Conservation (phyloP, 2,888 invertebrate species). For the Lapara coniferarum region DNA sequence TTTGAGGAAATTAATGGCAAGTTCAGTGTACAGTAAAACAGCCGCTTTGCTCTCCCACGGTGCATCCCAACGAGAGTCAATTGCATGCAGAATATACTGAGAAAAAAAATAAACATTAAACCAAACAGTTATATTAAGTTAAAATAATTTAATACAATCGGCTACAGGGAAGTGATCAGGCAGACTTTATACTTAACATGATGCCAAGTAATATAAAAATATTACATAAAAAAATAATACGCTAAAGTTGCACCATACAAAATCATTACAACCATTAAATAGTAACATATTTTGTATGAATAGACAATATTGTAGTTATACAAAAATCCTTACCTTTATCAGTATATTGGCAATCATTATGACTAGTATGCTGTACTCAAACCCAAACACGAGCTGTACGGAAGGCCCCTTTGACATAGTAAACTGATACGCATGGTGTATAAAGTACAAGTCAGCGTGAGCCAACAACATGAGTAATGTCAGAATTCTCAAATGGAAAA, state of each 20-base stretch:
- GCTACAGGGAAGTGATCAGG: no score
- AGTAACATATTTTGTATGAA: not conserved
- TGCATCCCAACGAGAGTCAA: slow-evolving; percentile 95
- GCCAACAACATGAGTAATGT: slow-evolving; percentile 92
- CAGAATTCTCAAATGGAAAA: slow-evolving; percentile 96
- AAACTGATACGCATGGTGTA: slow-evolving; percentile 96
- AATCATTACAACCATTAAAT: no score
- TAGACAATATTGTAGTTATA: not conserved
- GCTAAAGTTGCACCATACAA: no score
- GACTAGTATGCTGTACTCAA: slow-evolving; percentile 98
- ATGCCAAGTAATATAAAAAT: no score
- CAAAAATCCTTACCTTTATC: slow-evolving; percentile 86
- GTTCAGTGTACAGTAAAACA: slow-evolving; percentile 97
- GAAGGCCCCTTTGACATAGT: slow-evolving; percentile 97
- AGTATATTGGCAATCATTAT: slow-evolving; percentile 96
- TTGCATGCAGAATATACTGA: slow-evolving; percentile 86
- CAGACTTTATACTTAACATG: no score
- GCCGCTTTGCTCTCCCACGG: slow-evolving; percentile 99
- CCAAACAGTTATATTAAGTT: not conserved
- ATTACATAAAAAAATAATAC: no score
- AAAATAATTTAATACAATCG: not conserved
- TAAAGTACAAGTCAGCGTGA: slow-evolving; percentile 93
- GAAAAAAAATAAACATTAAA: slow-evolving; percentile 20
- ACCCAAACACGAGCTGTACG: slow-evolving; percentile 99
- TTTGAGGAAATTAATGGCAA: slow-evolving; percentile 94